Evolutionary conservation across 2,797 vertebrate species (phyloP).

Genomic region (Tympanoctomys barrerae): DNA sequence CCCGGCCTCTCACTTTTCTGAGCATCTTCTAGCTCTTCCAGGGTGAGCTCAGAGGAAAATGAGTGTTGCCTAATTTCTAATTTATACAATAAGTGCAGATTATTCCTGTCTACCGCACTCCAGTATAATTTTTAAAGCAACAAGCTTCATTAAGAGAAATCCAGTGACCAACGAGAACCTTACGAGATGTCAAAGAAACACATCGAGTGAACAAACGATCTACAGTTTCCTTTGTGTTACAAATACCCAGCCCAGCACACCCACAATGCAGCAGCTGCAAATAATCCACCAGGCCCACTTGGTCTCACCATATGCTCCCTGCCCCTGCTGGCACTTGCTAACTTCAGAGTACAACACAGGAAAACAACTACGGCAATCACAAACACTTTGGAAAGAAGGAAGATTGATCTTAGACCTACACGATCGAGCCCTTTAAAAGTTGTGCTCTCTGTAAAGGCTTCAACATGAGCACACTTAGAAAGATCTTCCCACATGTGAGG

Average conservation of each 20-base stretch:
- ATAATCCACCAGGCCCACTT: background rate
- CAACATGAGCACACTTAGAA: background rate
- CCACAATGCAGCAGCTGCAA: background rate
- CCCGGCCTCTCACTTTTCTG: background rate
- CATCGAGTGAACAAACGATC: background rate
- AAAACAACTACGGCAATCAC: background rate
- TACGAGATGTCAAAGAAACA: background rate
- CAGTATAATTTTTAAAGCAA: background rate
- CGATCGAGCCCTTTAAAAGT: background rate
- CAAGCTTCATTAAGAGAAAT: background rate
- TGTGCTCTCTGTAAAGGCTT: background rate
- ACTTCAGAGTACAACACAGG: background rate
- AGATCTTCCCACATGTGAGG: background rate
- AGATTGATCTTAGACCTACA: background rate
- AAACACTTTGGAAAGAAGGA: conserved; percentile 14
- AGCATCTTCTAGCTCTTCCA: background rate
- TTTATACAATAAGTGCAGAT: background rate
- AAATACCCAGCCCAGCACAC: background rate
- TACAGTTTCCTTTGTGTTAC: background rate
- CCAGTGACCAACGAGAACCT: background rate
- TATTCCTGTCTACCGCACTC: background rate
- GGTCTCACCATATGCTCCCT: background rate
- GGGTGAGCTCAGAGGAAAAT: background rate
- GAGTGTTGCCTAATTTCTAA: background rate
- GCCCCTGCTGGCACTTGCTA: background rate